Percentiles rank a stretch among this genome's conserved stretches.
phyloP scores from a whole-genome alignment of 2,797 vertebrate genomes.

The Girardinus metallicus region DNA sequence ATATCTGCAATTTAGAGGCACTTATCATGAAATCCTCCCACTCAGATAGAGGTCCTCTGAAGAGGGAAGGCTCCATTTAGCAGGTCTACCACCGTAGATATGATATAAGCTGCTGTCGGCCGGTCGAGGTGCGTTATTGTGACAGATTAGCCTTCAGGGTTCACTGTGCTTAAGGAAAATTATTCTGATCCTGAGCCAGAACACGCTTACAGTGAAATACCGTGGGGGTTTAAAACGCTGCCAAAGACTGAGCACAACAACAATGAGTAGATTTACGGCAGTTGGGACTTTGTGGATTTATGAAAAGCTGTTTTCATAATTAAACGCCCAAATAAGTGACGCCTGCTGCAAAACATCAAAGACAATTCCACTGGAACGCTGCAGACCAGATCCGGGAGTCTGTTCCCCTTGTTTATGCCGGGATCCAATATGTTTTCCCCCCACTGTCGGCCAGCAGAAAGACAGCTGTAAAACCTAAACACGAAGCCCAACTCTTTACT shows the following conservation, averaged over 20 bases:
- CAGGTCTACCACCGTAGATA: not conserved
- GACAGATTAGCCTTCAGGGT: constrained; percentile 6
- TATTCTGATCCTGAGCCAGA: constrained; percentile 20
- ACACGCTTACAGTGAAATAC: constrained; percentile 6
- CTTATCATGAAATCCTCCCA: constrained; percentile 9
- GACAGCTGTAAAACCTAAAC: constrained; percentile 10
- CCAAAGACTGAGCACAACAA: not conserved
- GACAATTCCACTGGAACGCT: not conserved
- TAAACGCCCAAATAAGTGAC: constrained; percentile 30
- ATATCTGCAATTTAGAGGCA: constrained; percentile 4
- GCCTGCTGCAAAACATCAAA: constrained; percentile 1
- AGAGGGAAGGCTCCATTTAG: not conserved
- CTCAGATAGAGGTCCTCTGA: not conserved
- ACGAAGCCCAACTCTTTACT: constrained; percentile 7
- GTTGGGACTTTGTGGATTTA: not conserved
- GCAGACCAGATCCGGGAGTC: not conserved
- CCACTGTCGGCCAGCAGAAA: constrained; percentile 7
- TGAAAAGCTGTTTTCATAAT: constrained; percentile 40
- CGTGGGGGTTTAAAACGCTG: not conserved
- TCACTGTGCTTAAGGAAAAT: constrained; percentile 2
- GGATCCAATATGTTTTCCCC: not conserved
- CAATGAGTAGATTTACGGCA: constrained; percentile 30
- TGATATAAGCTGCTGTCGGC: not conserved
- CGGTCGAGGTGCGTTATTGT: not conserved
- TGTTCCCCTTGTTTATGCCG: not conserved